These are phyloP conservation scores for Sylvicola fuscatus DNA, from an alignment of 2,888 invertebrate genomes.

Conservation along the genomic window DNA sequence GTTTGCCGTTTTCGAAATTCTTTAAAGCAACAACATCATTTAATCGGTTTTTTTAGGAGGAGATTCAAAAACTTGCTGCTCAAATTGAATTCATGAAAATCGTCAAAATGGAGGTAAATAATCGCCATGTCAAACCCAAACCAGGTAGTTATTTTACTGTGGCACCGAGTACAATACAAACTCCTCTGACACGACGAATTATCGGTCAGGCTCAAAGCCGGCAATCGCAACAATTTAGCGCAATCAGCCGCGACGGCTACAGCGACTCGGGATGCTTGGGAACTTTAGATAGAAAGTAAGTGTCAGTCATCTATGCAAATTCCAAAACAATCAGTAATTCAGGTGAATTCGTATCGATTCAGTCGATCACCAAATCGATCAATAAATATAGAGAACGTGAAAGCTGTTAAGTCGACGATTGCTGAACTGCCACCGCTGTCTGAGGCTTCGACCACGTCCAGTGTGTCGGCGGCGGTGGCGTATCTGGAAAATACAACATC, in stretches of 20 bases:
- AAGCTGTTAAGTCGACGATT: too few relatives aligned
- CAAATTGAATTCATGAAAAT: slow-evolving; percentile 90
- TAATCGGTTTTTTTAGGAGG: slow-evolving; percentile 38
- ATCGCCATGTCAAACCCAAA: slow-evolving; percentile 68
- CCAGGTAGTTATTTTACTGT: slow-evolving; percentile 63
- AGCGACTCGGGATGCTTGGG: slow-evolving; percentile 10
- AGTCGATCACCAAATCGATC: too few relatives aligned
- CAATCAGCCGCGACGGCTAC: slow-evolving; percentile 10
- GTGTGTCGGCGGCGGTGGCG: too few relatives aligned
- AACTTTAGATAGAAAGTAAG: slow-evolving; percentile 3
- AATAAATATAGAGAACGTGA: too few relatives aligned
- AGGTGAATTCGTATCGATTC: too few relatives aligned
- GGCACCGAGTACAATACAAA: slow-evolving; percentile 28
- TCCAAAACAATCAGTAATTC: too few relatives aligned
- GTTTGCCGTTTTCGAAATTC: slow-evolving; percentile 24
- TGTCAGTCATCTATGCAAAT: too few relatives aligned
- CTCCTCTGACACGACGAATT: slow-evolving; percentile 17
- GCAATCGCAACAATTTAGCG: slow-evolving; percentile 10
- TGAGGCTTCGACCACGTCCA: too few relatives aligned
- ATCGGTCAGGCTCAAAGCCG: slow-evolving; percentile 21
- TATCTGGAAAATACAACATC: too few relatives aligned
- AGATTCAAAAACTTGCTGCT: slow-evolving; percentile 75
- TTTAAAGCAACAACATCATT: too few relatives aligned
- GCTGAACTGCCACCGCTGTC: too few relatives aligned
- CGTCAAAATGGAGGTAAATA: slow-evolving; percentile 85